Base-by-base conservation (phyloP, 2,888 invertebrate genomes). In the Neoscelio sp. region DNA sequence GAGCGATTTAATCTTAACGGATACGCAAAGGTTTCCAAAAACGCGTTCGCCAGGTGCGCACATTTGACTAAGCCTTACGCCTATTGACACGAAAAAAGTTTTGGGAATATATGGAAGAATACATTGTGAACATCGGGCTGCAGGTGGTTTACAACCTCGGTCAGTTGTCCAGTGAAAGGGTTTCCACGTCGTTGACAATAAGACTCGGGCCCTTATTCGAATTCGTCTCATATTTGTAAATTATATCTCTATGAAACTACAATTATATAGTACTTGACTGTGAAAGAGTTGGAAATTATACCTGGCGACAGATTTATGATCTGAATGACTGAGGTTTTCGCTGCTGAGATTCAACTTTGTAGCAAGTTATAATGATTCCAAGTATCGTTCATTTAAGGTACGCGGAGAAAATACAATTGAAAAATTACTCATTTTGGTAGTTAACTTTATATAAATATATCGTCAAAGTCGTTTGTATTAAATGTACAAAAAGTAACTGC, bases 21-120 rank as follows among this genome's bases (percentile, higher is more conserved):
- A 50, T 38, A 65, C 46, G 65, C 50, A 74, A 42, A 60, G 65
- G 42, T 52, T 35, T 64, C 52, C 6, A 46, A 65, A n/a, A 58
- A 65, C 56, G 50, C 50, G 64, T 40, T 46, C 13, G 67, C 75
- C 75, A 75, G 75, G 75, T 75, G 75, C 52, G 28, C 62, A 44
- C 67, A 23, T 46, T 73, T 64, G 46, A 64, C 50, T 60, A 46
- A 50, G 33, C 48, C 62, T n/a, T 75, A 52, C 58, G 54, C 52
- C 67, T 56, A 60, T 64, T 67, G 75, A 75, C 65, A 75, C 52
- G 75, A 75, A 64, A 52, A 54, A 58, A 28, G 33, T 54, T 64
- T 60, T 23, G 38, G 35, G 40, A 70, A 60, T 60, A 60, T 35
- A 44, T 28, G 12, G 46, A 54, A 56, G 46, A 64, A 73, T 65